Evolutionary conservation across 2,113 vertebrate genomes (phyloP), one percentile per base, ranked within the genome.

Genomic region (Hystrix brachyura): DNA sequence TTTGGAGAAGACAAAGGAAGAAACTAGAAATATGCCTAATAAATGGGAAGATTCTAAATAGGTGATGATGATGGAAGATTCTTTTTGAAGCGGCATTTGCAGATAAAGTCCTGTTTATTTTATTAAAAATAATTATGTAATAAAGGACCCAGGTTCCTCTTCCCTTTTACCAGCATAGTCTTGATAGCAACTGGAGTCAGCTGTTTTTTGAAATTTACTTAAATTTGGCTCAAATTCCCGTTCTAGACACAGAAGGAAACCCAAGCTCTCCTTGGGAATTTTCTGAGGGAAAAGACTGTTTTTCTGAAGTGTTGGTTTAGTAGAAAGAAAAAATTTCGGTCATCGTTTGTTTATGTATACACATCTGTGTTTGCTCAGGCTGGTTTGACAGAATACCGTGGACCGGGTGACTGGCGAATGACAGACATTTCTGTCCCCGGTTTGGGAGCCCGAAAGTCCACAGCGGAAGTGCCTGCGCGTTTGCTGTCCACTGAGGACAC

Each of bases 1-100:
- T 34, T 87, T 55, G n/a, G 55, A 64, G 83, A 81, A 64, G 46
- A 43, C 34, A n/a, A 80, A 87, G 74, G 80, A 90, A 94, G 59
- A 72, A 55, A 57, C 64, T 46, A 64, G 82, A 91, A 86, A 55
- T 55, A 25, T 10, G 57, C 21, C 79, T n/a, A 84, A 65, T 69
- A 64, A 80, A 17, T 32, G 17, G 60, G 62, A 57, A 57, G 65
- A 11, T 57, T 55, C 71, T 67, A 15, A 27, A n/a, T 21, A 46
- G 82, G 25, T 34, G 21, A 78, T 14, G 23, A 65, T 85, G 32
- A 11, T 60, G 38, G 53, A 55, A 85, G 38, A 3, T 48, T n/a
- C 25, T 89, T 74, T 27, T 55, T 29, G 43, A 83, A 65, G 79
- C 23, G 84, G 38, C 48, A n/a, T 67, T 78, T 90, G 38, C 29